Percentiles rank a stretch among this genome's conserved stretches.
Evolutionary conservation across 2,113 vertebrate genomes (phyloP).

Genomic region (Perognathus longimembris): DNA sequence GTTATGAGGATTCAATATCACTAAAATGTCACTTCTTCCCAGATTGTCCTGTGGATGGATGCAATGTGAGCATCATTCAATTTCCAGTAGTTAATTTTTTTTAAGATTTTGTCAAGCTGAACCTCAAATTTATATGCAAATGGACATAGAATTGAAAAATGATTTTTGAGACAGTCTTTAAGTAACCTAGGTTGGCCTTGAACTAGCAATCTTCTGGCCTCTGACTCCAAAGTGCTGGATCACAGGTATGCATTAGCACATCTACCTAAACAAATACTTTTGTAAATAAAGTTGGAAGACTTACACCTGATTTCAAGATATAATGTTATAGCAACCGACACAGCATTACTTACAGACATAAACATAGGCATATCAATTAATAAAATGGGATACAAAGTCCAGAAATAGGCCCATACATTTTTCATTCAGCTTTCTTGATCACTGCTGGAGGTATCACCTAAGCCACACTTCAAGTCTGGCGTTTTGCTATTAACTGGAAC

Average conservation of each 20-base stretch:
- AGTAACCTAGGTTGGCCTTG: background rate
- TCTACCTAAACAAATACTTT: background rate
- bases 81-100: background rate
- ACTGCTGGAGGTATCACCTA: too few species aligned
- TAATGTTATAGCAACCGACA: conserved; percentile 15
- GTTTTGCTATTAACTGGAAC: too few species aligned
- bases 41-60: background rate
- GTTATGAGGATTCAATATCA: background rate
- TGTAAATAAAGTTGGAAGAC: background rate
- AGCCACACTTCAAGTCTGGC: too few species aligned
- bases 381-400: background rate
- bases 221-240: background rate
- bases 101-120: conserved; percentile 27
- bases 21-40: conserved; percentile 2
- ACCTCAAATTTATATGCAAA: conserved; percentile 29
- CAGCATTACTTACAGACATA: background rate
- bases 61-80: conserved; percentile 14
- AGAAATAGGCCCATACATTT: background rate
- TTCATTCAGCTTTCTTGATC: too few species aligned
- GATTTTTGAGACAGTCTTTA: background rate
- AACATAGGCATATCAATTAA: background rate
- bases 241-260: background rate
- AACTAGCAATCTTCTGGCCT: background rate
- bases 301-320: conserved; percentile 38
- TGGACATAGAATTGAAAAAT: background rate